Conservation (phyloP, 2,113 vertebrate genomes). For the Petrocephalus zakoni region DNA sequence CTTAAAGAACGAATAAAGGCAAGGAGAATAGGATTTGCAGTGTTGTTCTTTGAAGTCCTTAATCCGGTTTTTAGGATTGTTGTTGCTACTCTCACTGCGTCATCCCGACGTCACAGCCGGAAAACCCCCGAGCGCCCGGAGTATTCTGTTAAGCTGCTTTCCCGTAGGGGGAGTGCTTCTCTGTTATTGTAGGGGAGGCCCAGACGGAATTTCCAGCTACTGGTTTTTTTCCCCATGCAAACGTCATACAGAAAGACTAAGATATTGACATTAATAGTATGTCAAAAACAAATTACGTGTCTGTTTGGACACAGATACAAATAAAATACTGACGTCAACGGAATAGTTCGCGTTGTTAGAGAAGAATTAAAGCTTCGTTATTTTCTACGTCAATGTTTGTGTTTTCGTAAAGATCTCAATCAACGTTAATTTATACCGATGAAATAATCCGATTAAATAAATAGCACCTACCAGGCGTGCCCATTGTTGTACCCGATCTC, state of each 20-base stretch:
- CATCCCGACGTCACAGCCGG: conserved; percentile 30
- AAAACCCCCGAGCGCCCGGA: background rate
- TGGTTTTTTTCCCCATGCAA: background rate
- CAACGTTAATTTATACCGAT: background rate
- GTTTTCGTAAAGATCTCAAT: background rate
- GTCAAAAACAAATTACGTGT: conserved; percentile 3
- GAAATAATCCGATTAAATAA: background rate
- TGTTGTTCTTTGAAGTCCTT: background rate
- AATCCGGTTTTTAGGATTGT: background rate
- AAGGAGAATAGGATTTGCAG: background rate
- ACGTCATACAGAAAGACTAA: conserved; percentile 5
- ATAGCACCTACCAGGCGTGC: conserved; percentile 65
- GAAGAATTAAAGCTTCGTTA: background rate
- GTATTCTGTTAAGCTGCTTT: background rate
- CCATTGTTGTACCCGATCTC: conserved; percentile 67
- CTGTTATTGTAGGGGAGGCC: background rate
- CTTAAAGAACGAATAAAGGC: background rate
- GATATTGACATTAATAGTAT: background rate
- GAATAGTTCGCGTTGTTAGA: background rate
- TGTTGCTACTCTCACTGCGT: conserved; percentile 27
- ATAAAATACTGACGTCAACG: background rate
- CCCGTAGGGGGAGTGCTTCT: conserved; percentile 45
- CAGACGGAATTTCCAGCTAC: conserved; percentile 23
- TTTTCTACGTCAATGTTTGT: background rate
- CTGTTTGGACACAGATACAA: background rate